Evolutionary conservation across 2,113 vertebrate species (phyloP).

Genomic region (Fulica atra): DNA sequence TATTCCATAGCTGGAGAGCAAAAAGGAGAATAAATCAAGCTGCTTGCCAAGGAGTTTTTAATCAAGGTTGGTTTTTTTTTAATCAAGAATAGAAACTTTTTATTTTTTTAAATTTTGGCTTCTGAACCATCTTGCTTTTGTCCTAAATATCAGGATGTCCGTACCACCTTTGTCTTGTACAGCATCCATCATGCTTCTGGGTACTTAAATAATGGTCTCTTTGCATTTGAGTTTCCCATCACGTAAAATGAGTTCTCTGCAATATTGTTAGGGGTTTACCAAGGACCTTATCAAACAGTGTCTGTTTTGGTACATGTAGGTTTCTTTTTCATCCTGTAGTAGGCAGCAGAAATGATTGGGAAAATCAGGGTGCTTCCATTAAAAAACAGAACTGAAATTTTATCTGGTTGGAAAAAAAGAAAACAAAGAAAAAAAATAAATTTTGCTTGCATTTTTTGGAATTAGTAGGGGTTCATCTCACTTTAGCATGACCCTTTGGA

Average conservation of each 20-base stretch:
- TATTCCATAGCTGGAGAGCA: not conserved
- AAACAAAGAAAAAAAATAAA: no score
- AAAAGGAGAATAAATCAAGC: not conserved
- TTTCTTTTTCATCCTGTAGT: not conserved
- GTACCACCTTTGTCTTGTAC: not conserved
- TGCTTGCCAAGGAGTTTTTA: not conserved
- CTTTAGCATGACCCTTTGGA: rapidly evolving
- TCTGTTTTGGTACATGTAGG: not conserved
- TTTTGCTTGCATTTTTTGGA: rapidly evolving
- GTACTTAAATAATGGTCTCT: not conserved
- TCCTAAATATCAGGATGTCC: not conserved
- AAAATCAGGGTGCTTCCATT: not conserved
- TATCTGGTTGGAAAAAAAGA: not conserved
- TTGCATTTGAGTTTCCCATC: not conserved
- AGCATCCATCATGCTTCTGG: not conserved
- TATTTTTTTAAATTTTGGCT: not conserved
- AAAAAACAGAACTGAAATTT: not conserved
- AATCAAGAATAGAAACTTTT: not conserved
- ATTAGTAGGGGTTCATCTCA: not conserved
- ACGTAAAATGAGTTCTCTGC: not conserved
- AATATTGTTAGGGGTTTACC: not conserved
- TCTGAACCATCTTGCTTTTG: not conserved
- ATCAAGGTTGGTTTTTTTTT: not conserved
- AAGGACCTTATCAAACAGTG: not conserved
- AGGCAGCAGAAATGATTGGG: not conserved